Base-by-base conservation (phyloP, 2,113 vertebrate genomes). In the Perccottus glenii region DNA sequence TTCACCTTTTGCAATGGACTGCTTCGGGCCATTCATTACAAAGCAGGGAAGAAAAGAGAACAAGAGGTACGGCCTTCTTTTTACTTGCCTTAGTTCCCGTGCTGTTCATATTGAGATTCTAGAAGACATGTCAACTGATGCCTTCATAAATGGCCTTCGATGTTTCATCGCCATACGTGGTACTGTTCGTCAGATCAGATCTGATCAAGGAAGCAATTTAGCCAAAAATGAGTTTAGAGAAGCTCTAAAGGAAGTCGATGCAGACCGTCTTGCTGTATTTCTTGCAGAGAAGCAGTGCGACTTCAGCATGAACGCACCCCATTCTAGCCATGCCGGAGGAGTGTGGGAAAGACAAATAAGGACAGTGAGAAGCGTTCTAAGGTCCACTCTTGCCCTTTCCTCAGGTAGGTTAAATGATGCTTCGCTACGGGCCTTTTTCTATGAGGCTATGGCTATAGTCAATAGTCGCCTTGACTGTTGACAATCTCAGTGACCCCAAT, bases 201-300 rank as follows among this genome's bases (percentile, higher is more conserved):
- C 33, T 42, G 70, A 83, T 9, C 74, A 78, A 35, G 70, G 83
- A 9, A 78, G 10, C 2, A 70, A 75, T 4, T 77, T 83, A 49
- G 73, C 62, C 0, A 80, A 53, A 49, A 80, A 83, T 15, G 27
- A 69, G 57, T 2, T 82, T 0, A n/a, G 12, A 5, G 49, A 52
- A 33, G 66, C 60, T 11, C 12, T 80, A 2, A 68, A 67, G 19
- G 11, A 76, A 49, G 1, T 73, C 2, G 15, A 73, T 42, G 6
- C 4, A 0, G 9, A 81, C 0, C 3, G 53, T 0, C 2, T 81
- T 0, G 5, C 35, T 1, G 4, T 2, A 2, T 57, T 56, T 43
- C 8, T 75, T 3, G 42, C 60, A 10, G 50, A 70, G 0, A 60
- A 43, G 0, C 67, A 65, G 3, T 60, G 67, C n/a, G 70, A 80